A percentile compares a stretch with the other conserved stretches of the same genome.
Conservation (phyloP, 2,113 vertebrate genomes). For the Hyaena hyaena region DNA sequence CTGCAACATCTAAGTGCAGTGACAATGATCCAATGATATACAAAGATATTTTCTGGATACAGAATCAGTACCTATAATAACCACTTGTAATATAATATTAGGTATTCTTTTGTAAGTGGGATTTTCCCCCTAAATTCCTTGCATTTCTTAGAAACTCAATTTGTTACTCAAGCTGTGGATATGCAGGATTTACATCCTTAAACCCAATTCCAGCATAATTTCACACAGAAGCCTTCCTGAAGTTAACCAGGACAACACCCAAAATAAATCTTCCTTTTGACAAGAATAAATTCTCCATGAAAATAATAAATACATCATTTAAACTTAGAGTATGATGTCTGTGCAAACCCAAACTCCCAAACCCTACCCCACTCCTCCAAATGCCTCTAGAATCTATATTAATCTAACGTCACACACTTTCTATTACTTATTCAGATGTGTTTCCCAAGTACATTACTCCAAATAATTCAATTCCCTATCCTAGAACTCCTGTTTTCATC, state of each 20-base stretch:
- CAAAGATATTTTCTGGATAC: slow-evolving; percentile 8
- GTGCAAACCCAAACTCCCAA: slow-evolving; percentile 34
- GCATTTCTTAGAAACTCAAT: slow-evolving; percentile 66
- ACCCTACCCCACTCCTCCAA: not conserved
- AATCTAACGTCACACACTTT: not conserved
- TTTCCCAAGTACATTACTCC: slow-evolving; percentile 18
- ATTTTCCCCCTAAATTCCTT: slow-evolving; percentile 71
- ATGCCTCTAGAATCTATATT: not conserved
- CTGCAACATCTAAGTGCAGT: not conserved
- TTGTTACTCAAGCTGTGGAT: slow-evolving; percentile 54
- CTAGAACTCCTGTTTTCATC: slow-evolving; percentile 27
- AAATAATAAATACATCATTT: slow-evolving; percentile 61
- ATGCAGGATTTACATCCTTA: slow-evolving; percentile 75
- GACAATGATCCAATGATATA: not conserved
- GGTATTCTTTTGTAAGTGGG: slow-evolving; percentile 56
- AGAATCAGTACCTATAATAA: slow-evolving; percentile 29
- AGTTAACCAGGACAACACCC: slow-evolving; percentile 56
- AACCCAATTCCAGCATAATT: slow-evolving; percentile 70
- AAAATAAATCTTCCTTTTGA: slow-evolving; percentile 67
- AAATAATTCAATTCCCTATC: slow-evolving; percentile 37
- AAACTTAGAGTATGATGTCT: slow-evolving; percentile 42
- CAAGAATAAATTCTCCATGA: slow-evolving; percentile 59
- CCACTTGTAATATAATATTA: slow-evolving; percentile 32
- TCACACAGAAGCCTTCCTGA: slow-evolving; percentile 65
- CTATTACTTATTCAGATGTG: not conserved